phyloP scores from a whole-genome alignment of 1,140 invertebrate species.

The Kradibia gibbosae region DNA sequence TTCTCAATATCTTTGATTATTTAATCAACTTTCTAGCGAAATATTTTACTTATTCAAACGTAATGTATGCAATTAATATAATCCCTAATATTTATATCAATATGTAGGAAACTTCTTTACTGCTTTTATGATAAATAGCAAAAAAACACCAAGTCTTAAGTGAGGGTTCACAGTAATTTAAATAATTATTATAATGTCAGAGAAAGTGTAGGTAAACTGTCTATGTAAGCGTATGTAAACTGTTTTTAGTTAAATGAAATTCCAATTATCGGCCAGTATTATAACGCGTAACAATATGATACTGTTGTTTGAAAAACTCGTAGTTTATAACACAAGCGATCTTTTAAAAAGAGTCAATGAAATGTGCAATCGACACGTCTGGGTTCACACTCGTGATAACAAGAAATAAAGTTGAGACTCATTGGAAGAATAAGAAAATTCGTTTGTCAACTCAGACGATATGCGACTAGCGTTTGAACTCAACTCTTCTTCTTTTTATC shows the following conservation, averaged over 20 bases:
- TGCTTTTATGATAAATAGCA: too few species aligned
- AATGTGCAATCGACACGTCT: neutral
- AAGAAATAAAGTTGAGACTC: neutral
- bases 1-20: too few species aligned
- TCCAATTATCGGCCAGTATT: neutral
- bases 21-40: too few species aligned
- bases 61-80: too few species aligned
- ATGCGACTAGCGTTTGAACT: conserved; percentile 32
- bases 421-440: neutral
- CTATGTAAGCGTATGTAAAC: too few species aligned
- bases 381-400: neutral
- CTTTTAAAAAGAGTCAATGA: neutral
- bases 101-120: too few species aligned
- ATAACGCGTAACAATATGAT: neutral
- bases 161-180: too few species aligned
- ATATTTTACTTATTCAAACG: too few species aligned
- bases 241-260: neutral
- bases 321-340: neutral
- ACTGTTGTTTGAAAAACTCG: neutral
- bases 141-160: too few species aligned
- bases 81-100: too few species aligned
- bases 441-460: conserved; percentile 1
- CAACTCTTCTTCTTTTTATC: conserved; percentile 36
- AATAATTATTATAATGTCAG: too few species aligned
- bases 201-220: too few species aligned